Evolutionary conservation across 2,797 vertebrate genomes (phyloP).

Genomic region (Decapterus maruadsi): DNA sequence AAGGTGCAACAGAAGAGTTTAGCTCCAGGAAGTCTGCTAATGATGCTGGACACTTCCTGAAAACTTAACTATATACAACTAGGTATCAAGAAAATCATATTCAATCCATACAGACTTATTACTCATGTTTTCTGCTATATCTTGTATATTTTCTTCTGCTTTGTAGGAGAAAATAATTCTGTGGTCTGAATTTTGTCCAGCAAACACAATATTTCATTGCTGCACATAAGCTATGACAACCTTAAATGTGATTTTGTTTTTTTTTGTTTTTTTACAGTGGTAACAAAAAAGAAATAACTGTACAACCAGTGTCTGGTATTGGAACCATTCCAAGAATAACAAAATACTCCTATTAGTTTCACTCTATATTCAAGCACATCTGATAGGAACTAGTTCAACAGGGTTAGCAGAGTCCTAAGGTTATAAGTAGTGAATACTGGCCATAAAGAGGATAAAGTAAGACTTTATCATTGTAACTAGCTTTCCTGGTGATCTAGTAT

Average conservation of each 20-base stretch:
- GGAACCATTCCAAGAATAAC: constrained; percentile 35
- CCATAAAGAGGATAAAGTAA: constrained; percentile 32
- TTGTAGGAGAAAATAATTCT: constrained; percentile 3
- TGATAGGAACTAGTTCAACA: constrained; percentile 37
- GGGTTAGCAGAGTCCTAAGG: constrained; percentile 22
- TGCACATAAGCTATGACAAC: background rate
- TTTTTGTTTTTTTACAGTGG: constrained; percentile 24
- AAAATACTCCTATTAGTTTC: constrained; percentile 29
- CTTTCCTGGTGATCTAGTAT: constrained; percentile 39
- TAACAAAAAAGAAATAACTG: constrained; percentile 12
- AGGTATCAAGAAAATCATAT: background rate
- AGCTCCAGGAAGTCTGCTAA: constrained; percentile 4
- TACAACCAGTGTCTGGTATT: constrained; percentile 22
- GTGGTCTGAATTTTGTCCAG: constrained; percentile 20
- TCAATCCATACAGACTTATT: background rate
- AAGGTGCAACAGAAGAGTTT: constrained; percentile 22
- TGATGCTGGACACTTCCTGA: constrained; percentile 15
- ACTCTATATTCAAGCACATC: constrained; percentile 40
- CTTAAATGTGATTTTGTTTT: constrained; percentile 1
- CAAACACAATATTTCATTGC: constrained; percentile 3
- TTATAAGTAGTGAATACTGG: constrained; percentile 46
- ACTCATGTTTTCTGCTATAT: constrained; percentile 7
- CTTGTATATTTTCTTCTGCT: constrained; percentile 2
- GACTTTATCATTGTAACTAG: constrained; percentile 17
- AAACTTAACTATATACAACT: constrained; percentile 5